These are phyloP conservation scores for Teleogryllus oceanicus DNA, from an alignment of 2,888 invertebrate species.

Conservation along the genomic window DNA sequence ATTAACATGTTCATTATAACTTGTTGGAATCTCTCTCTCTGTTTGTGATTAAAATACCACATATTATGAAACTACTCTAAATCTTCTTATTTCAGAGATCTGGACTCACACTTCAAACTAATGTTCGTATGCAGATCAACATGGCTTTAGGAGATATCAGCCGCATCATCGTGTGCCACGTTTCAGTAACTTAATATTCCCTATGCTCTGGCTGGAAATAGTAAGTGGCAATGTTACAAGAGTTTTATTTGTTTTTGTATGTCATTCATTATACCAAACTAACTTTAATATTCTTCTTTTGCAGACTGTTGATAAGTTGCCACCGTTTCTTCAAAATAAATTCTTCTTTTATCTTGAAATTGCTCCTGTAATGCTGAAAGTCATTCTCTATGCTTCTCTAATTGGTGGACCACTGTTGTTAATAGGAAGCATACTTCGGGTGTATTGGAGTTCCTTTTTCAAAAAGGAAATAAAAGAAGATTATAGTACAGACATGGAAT, in stretches of 20 bases:
- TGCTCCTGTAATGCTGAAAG: conserved; percentile 60
- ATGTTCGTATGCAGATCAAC: conserved; percentile 82
- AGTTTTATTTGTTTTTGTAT: neutral
- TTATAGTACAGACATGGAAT: neutral
- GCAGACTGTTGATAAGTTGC: conserved; percentile 68
- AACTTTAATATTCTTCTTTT: conserved; percentile 22
- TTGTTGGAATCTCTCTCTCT: too few relatives aligned
- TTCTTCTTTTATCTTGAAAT: conserved; percentile 72
- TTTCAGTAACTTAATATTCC: conserved; percentile 70
- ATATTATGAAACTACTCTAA: conserved; percentile 29
- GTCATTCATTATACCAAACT: neutral
- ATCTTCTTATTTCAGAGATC: conserved; percentile 53
- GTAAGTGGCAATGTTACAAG: conserved; percentile 60
- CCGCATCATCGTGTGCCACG: conserved; percentile 61
- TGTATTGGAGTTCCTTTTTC: conserved; percentile 33
- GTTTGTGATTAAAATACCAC: too few relatives aligned
- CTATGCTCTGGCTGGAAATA: conserved; percentile 85
- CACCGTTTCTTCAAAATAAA: conserved; percentile 58
- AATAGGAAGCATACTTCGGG: conserved; percentile 50
- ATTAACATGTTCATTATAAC: too few relatives aligned
- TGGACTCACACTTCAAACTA: conserved; percentile 73
- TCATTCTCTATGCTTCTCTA: conserved; percentile 55
- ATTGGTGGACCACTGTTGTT: conserved; percentile 54
- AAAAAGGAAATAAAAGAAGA: neutral
- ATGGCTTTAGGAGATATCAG: conserved; percentile 72